These are phyloP conservation scores for Aphaenogaster rudis DNA, from an alignment of 1,140 invertebrate species.

Conservation along the genomic window DNA sequence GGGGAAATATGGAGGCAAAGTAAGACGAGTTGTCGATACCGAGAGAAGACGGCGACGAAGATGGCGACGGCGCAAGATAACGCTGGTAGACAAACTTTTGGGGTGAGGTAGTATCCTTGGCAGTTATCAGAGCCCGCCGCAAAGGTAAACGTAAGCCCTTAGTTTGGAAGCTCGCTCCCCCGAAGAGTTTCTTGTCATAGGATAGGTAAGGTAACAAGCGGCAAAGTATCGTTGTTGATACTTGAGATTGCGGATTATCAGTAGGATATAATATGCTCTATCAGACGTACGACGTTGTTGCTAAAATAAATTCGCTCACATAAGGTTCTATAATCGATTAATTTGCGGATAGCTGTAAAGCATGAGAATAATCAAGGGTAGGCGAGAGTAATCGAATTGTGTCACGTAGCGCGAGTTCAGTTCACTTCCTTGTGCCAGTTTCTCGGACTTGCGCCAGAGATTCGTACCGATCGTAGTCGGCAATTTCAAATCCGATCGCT, in stretches of 20 bases:
- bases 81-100: conserved; percentile 81
- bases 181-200: conserved; percentile 56
- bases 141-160: conserved; percentile 61
- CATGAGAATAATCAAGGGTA: neutral
- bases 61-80: conserved; percentile 73
- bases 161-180: conserved; percentile 46
- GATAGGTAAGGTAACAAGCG: conserved; percentile 51
- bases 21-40: conserved; percentile 83
- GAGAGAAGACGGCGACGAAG: conserved; percentile 57
- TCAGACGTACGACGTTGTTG: neutral
- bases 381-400: neutral
- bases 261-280: conserved; percentile 20
- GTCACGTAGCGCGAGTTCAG: neutral
- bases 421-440: neutral
- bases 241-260: conserved; percentile 51
- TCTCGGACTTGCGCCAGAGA: neutral
- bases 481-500: conserved; percentile 12
- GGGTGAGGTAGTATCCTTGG: conserved; percentile 66
- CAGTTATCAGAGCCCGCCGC: conserved; percentile 71
- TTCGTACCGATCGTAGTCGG: neutral
- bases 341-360: neutral
- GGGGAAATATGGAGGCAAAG: conserved; percentile 81
- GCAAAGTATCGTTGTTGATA: conserved; percentile 62
- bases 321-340: conserved; percentile 7
- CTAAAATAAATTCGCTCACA: conserved; percentile 1